Conservation (phyloP, 2,888 invertebrate species). For the Luperina nickerlii region DNA sequence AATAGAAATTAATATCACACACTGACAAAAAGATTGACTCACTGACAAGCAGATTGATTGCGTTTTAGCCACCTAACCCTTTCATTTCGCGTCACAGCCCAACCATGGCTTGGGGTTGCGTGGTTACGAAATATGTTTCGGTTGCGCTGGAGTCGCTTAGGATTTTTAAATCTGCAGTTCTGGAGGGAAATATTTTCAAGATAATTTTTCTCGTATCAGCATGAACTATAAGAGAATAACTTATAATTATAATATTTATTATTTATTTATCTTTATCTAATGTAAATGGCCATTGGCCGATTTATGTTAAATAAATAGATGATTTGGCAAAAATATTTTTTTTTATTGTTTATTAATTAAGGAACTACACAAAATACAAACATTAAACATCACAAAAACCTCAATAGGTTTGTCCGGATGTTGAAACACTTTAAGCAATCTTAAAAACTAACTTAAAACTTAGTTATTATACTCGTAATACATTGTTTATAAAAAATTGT, state of each 20-base stretch:
- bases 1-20: constrained; percentile 70
- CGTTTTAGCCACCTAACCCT: constrained; percentile 73
- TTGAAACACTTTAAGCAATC: no score
- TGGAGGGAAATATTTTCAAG: not conserved
- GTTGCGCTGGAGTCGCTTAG: not conserved
- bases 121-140: constrained; percentile 38
- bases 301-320: not conserved
- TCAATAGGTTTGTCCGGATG: no score
- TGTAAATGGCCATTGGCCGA: not conserved
- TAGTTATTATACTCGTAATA: no score
- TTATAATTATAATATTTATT: not conserved
- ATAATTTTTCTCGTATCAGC: not conserved
- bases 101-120: constrained; percentile 66
- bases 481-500: no score
- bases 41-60: constrained; percentile 76
- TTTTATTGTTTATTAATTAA: no score
- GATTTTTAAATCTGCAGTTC: not conserved
- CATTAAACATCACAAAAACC: no score
- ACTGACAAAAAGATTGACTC: constrained; percentile 72
- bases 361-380: no score
- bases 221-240: not conserved
- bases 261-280: not conserved
- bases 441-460: no score
- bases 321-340: not conserved
- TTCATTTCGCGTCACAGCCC: constrained; percentile 72